These are phyloP conservation scores for Corapipo altera DNA, from an alignment of 2,113 vertebrate species.

Conservation along the genomic window DNA sequence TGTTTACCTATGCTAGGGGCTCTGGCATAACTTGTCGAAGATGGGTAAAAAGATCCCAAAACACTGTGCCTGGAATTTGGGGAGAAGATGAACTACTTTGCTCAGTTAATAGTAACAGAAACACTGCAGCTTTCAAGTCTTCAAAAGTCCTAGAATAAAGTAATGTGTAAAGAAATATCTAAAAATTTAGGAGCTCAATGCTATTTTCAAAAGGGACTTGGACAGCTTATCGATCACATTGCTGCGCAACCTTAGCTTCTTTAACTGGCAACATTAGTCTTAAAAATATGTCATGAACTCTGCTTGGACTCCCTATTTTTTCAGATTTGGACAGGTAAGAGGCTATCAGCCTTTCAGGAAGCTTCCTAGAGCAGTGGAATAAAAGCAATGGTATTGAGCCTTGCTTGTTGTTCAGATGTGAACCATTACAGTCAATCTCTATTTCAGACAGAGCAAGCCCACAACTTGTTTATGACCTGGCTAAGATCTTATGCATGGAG, in stretches of 20 bases:
- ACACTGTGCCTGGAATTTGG: fast-evolving
- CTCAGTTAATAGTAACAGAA: background rate
- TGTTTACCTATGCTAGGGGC: fast-evolving
- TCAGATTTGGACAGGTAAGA: background rate
- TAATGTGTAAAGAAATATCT: background rate
- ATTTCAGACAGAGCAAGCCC: background rate
- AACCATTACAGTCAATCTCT: background rate
- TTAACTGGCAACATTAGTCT: background rate
- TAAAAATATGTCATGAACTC: background rate
- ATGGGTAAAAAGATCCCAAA: background rate
- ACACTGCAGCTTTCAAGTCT: background rate
- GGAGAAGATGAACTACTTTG: background rate
- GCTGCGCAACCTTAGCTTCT: background rate
- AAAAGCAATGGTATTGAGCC: background rate
- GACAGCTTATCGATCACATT: background rate
- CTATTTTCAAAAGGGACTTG: background rate
- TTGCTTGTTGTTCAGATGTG: background rate
- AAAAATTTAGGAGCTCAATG: background rate
- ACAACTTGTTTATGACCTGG: background rate
- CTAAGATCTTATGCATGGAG: background rate
- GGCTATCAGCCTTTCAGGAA: background rate
- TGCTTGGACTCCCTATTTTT: background rate
- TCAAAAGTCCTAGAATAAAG: background rate
- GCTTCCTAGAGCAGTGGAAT: background rate
- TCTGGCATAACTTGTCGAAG: background rate